Evolutionary conservation across 2,888 invertebrate species (phyloP), one percentile per base, ranked within the genome.

Genomic region (Marasmarcha lunaedactyla): DNA sequence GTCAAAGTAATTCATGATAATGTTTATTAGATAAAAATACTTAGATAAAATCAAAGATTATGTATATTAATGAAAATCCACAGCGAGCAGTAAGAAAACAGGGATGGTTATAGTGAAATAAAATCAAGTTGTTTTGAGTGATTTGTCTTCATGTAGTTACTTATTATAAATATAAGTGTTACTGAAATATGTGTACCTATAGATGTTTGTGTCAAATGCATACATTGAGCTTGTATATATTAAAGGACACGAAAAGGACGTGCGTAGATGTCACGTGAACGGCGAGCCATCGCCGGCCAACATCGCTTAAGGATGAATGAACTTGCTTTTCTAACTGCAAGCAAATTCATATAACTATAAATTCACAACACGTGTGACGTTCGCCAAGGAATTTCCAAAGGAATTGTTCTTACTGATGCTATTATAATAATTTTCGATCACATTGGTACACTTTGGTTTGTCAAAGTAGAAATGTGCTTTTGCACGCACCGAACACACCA

Each of bases 1-100:
- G 83, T 83, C 79, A 83, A 81, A 78, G 81, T 81, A 81, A 79
- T 54, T 71, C 78, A 78, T 78, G 63, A 79, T 78, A 74, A 78
- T 73, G 70, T 66, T 70, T 71, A 71, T 74, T 76, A 81, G 77
- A 65, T 79, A 73, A 65, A 50, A 71, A 65, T 64, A 74, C 62
- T 70, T 76, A 81, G 79, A 67, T 77, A 76, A 76, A 67, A 71
- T 34, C 13, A 34, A 67, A 62, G 71, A 64, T 72, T 68, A 73
- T 64, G 71, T 58, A 65, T 71, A 71, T 62, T 63, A 70, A 60
- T 62, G 63, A 63, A 61, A 70, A 63, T 63, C 64, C 68, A 76
- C 76, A 71, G 72, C 71, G 73, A 74, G 70, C 77, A 77, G 77
- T 77, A 81, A 78, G 83, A 72, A 83, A 83, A 83, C 83, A 83